A percentile compares a stretch with the other conserved stretches of the same genome.
Evolutionary conservation across 2,797 vertebrate genomes (phyloP).

Genomic region (Oreochromis mossambicus): DNA sequence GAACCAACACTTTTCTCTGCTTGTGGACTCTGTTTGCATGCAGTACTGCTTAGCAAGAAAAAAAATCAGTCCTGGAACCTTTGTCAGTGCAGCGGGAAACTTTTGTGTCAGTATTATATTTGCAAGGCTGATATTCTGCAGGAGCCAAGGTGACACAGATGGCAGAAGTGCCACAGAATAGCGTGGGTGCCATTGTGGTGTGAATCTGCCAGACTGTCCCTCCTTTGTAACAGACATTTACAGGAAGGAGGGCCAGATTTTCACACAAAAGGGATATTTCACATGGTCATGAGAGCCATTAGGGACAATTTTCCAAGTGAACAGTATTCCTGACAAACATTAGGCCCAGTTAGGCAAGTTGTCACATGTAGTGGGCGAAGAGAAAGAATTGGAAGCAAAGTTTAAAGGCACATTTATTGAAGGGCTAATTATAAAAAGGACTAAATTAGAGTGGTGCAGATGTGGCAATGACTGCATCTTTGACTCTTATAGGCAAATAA

Average conservation of each 20-base stretch:
- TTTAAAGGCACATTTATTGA: not conserved
- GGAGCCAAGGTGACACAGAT: constrained; percentile 53
- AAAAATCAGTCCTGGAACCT: not conserved
- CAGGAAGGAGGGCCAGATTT: constrained; percentile 9
- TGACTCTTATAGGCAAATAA: not conserved
- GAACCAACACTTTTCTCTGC: constrained; percentile 2
- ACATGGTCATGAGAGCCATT: not conserved
- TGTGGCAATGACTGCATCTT: not conserved
- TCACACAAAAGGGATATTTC: constrained; percentile 9
- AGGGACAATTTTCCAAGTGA: not conserved
- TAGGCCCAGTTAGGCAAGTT: not conserved
- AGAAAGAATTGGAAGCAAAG: not conserved
- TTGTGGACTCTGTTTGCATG: not conserved
- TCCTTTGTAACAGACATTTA: constrained; percentile 37
- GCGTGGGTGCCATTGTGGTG: constrained; percentile 23
- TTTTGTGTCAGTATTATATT: constrained; percentile 36
- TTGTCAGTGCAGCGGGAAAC: constrained; percentile 16
- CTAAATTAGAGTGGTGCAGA: not conserved
- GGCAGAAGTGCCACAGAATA: constrained; percentile 38
- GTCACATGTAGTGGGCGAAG: not conserved
- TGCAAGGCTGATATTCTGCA: constrained; percentile 28
- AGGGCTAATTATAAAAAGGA: not conserved
- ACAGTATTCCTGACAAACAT: not conserved
- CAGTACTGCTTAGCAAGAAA: not conserved
- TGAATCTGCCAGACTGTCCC: constrained; percentile 35